Percentiles rank a stretch among this genome's conserved stretches.
Conservation (phyloP, 2,797 vertebrate species). For the Hipposideros larvatus region DNA sequence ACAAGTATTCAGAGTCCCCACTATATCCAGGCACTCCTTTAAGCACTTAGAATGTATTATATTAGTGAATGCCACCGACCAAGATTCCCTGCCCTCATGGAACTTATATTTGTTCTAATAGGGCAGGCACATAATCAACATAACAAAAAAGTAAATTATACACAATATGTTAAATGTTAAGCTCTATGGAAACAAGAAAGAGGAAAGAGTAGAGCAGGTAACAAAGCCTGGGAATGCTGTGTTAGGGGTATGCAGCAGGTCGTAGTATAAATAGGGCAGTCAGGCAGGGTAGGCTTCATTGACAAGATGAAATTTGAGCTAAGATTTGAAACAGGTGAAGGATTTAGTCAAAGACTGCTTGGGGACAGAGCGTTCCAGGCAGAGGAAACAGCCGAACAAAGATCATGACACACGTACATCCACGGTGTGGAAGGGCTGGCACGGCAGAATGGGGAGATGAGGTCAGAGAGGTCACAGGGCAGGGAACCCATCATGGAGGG, state of each 20-base stretch:
- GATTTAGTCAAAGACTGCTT: not conserved
- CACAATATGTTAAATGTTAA: not conserved
- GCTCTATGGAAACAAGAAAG: not conserved
- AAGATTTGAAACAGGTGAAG: constrained; percentile 34
- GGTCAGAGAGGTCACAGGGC: not conserved
- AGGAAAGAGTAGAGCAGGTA: not conserved
- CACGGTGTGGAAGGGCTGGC: not conserved
- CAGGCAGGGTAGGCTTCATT: not conserved
- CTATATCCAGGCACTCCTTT: not conserved
- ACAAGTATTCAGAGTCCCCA: not conserved
- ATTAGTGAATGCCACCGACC: not conserved
- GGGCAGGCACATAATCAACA: not conserved
- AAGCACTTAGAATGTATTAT: not conserved
- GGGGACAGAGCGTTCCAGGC: not conserved
- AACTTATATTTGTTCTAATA: not conserved
- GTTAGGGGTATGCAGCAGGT: not conserved
- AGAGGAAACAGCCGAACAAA: not conserved
- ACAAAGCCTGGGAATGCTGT: not conserved
- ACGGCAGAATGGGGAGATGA: not conserved
- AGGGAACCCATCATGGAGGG: not conserved
- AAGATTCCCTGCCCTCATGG: not conserved
- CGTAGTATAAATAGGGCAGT: not conserved
- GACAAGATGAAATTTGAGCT: constrained; percentile 24
- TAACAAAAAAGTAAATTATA: not conserved
- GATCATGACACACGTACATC: not conserved